Evolutionary conservation across 1,140 invertebrate genomes (phyloP).

Genomic region (Bombus pascuorum): DNA sequence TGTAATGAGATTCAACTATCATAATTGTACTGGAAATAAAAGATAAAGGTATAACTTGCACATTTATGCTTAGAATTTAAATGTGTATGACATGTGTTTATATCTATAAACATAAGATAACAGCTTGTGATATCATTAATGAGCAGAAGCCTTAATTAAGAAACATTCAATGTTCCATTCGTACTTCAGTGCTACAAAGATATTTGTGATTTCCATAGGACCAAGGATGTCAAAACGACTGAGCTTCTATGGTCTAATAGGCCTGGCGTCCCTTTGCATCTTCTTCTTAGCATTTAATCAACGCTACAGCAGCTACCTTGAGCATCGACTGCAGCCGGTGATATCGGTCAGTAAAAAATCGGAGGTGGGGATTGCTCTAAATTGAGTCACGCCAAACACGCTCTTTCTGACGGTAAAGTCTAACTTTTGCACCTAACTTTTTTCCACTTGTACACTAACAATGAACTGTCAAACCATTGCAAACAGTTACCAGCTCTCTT

Average conservation of each 20-base stretch:
- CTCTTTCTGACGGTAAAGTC: slow-evolving; percentile 67
- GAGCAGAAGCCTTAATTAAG: not conserved
- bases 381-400: slow-evolving; percentile 69
- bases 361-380: slow-evolving; percentile 67
- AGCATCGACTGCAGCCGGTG: slow-evolving; percentile 78
- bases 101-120: too few relatives aligned
- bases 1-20: too few relatives aligned
- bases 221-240: slow-evolving; percentile 77
- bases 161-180: not conserved
- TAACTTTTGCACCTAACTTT: slow-evolving; percentile 67
- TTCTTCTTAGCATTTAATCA: slow-evolving; percentile 80
- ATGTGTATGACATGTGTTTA: too few relatives aligned
- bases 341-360: slow-evolving; percentile 77
- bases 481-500: slow-evolving; percentile 40
- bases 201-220: slow-evolving; percentile 46
- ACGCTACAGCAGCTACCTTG: slow-evolving; percentile 78
- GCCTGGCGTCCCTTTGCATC: slow-evolving; percentile 78
- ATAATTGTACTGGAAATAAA: too few relatives aligned
- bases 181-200: not conserved
- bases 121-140: not conserved
- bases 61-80: too few relatives aligned
- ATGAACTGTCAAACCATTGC: slow-evolving; percentile 10
- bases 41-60: too few relatives aligned
- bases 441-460: slow-evolving; percentile 55
- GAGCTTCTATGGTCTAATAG: slow-evolving; percentile 79